Conservation (phyloP, 2,888 invertebrate genomes). For the Anorthoa munda region DNA sequence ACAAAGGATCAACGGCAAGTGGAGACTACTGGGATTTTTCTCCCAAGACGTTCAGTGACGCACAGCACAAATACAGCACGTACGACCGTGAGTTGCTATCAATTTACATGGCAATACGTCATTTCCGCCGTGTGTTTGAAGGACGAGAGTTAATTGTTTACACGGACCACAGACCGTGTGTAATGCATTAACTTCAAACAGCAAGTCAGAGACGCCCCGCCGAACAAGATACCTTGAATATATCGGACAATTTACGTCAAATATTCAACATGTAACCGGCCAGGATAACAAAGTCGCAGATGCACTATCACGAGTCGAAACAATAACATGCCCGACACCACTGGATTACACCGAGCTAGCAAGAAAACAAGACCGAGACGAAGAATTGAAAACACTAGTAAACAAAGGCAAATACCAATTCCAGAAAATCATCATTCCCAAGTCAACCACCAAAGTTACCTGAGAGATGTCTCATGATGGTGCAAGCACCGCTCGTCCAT, state of each 20-base stretch:
- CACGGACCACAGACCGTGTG: conserved; percentile 4
- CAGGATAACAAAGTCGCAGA: not conserved
- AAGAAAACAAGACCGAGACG: not conserved
- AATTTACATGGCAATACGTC: conserved; percentile 7
- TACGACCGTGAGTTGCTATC: conserved; percentile 6
- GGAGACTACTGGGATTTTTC: conserved; percentile 12
- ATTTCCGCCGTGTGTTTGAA: conserved; percentile 8
- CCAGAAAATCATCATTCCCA: not conserved
- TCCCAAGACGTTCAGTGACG: conserved; percentile 12
- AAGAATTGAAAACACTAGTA: not conserved
- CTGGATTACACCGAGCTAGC: not conserved
- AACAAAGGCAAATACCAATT: not conserved
- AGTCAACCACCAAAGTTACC: not conserved
- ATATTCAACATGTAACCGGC: conserved; percentile 5
- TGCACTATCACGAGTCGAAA: not conserved
- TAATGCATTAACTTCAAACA: not conserved
- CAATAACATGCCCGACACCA: not conserved
- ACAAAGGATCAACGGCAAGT: conserved; percentile 1
- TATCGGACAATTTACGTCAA: too few species aligned
- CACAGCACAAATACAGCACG: conserved; percentile 6
- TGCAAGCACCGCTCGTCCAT: conserved; percentile 12
- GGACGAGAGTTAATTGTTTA: conserved; percentile 1
- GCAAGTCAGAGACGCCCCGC: conserved; percentile 1
- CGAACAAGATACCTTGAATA: conserved; percentile 6
- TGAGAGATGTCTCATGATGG: conserved; percentile 7